phyloP scores from a whole-genome alignment of 2,113 vertebrate genomes.

The Cephalopterus ornatus region DNA sequence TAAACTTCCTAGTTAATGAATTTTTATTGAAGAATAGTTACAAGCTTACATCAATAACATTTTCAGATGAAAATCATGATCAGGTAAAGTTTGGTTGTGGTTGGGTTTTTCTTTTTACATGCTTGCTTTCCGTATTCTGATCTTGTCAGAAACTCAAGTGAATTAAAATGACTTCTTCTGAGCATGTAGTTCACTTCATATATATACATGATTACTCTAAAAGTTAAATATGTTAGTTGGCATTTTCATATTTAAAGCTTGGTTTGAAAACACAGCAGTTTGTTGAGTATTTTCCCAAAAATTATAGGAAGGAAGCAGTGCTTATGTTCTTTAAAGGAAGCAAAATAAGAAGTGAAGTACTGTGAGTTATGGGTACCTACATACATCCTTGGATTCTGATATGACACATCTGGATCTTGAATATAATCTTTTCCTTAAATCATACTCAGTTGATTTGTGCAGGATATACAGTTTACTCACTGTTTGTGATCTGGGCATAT shows the following conservation, averaged over 20 bases:
- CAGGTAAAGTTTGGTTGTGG: constrained; percentile 80
- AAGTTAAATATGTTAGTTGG: neutral
- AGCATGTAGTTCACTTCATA: neutral
- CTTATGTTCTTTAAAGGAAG: neutral
- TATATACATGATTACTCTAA: neutral
- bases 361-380: neutral
- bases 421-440: neutral
- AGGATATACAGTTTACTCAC: neutral
- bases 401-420: neutral
- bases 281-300: neutral
- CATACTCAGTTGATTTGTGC: neutral
- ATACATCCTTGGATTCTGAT: neutral
- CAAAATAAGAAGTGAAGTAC: neutral
- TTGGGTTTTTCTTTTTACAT: neutral
- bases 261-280: neutral
- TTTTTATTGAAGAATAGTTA: constrained; percentile 98
- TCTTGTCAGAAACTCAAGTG: neutral
- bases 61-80: constrained; percentile 99
- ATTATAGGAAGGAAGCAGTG: neutral
- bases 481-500: neutral
- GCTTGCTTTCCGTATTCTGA: neutral
- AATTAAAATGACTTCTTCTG: neutral
- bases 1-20: constrained; percentile 99
- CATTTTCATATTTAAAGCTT: neutral
- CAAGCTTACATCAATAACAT: constrained; percentile 97